These are phyloP conservation scores for Plagodis dolabraria DNA, from an alignment of 2,888 invertebrate species.

Conservation along the genomic window DNA sequence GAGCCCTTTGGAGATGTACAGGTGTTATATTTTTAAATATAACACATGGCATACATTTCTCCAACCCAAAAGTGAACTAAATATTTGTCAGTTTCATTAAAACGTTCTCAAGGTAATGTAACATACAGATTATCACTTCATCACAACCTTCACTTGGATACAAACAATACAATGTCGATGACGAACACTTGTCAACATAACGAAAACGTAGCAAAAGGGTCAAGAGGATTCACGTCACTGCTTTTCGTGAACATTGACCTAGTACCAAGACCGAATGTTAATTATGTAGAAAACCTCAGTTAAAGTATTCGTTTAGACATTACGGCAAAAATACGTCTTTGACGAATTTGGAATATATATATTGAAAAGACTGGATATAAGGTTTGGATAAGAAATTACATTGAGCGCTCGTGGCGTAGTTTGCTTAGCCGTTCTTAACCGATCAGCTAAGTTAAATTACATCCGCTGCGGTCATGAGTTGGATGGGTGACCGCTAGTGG, in stretches of 20 bases:
- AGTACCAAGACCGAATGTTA: conserved; percentile 60
- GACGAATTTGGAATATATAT: too few relatives aligned
- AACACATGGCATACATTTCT: background rate
- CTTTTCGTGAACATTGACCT: conserved; percentile 60
- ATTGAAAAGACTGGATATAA: too few relatives aligned
- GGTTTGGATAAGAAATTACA: too few relatives aligned
- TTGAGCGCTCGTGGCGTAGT: too few relatives aligned
- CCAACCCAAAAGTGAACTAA: too few relatives aligned
- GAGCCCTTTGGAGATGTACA: background rate
- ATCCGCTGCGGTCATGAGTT: too few relatives aligned
- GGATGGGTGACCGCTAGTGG: too few relatives aligned
- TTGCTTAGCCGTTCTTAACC: too few relatives aligned
- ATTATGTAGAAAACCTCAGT: conserved; percentile 40
- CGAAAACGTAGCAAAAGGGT: conserved; percentile 26
- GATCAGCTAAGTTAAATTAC: too few relatives aligned
- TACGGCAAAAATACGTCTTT: too few relatives aligned
- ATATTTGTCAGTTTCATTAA: background rate
- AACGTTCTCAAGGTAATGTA: background rate
- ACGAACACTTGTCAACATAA: conserved; percentile 1
- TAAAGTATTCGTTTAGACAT: background rate
- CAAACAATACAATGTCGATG: background rate
- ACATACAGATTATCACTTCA: background rate
- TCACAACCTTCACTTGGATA: background rate
- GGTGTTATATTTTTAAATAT: background rate
- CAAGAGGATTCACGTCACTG: conserved; percentile 46